Conservation (phyloP, 2,797 vertebrate species). For the Gambelia wislizenii region DNA sequence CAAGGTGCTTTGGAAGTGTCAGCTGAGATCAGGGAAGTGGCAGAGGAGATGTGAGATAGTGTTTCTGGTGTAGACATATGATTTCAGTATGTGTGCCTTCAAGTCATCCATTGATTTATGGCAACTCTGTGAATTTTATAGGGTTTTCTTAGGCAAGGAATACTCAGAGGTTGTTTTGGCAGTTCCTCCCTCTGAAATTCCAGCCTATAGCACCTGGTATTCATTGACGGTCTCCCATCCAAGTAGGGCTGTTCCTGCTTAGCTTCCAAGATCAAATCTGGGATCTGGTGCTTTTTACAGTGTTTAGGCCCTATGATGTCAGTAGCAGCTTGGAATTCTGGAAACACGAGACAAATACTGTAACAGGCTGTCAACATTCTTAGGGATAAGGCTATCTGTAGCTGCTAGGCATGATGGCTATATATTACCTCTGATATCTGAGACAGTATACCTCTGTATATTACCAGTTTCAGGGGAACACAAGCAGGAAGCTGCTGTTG, state of each 20-base stretch:
- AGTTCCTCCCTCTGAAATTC: too few species aligned
- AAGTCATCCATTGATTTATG: too few species aligned
- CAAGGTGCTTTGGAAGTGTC: not conserved
- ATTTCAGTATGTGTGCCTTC: too few species aligned
- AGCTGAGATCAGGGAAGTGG: not conserved
- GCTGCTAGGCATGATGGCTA: not conserved
- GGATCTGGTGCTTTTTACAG: too few species aligned
- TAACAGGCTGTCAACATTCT: constrained; percentile 32
- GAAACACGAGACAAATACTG: constrained; percentile 48
- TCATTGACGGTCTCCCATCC: too few species aligned
- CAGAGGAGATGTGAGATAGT: not conserved
- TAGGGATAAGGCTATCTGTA: not conserved
- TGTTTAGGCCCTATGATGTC: not conserved
- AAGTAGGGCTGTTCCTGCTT: too few species aligned
- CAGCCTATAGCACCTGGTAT: too few species aligned
- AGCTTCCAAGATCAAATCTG: too few species aligned
- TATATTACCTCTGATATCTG: not conserved
- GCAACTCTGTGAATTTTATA: too few species aligned
- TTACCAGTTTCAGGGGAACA: not conserved
- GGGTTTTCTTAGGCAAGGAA: too few species aligned
- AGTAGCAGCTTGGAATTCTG: constrained; percentile 33
- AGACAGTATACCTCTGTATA: not conserved
- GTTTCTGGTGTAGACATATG: not conserved
- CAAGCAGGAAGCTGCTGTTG: not conserved
- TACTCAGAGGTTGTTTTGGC: too few species aligned